Evolutionary conservation across 1,140 invertebrate species (phyloP).

Genomic region (Microplitis mediator): DNA sequence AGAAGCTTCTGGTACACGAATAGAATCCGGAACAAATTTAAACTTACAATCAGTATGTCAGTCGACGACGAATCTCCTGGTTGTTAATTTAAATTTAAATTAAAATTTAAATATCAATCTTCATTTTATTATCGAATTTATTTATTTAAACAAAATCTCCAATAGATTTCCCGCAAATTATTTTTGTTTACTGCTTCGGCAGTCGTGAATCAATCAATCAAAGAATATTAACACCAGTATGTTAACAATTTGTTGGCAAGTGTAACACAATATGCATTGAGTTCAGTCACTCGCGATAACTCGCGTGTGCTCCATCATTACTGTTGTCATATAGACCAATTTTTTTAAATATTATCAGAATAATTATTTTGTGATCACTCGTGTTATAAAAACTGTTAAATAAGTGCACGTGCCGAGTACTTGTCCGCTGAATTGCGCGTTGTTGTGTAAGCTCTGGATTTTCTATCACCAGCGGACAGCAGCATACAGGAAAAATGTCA

Average conservation of each 20-base stretch:
- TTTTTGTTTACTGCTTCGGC: too few relatives aligned
- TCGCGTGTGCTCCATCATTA: neutral
- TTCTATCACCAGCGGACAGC: too few relatives aligned
- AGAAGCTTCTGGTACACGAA: neutral
- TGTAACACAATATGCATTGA: neutral
- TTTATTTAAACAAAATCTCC: too few relatives aligned
- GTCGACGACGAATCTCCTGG: neutral
- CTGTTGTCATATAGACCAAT: too few relatives aligned
- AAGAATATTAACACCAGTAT: neutral
- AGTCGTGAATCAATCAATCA: neutral
- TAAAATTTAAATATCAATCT: too few relatives aligned
- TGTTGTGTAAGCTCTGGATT: neutral
- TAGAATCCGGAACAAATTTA: neutral
- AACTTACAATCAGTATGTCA: neutral
- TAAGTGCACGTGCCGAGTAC: too few relatives aligned
- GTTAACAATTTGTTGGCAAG: neutral
- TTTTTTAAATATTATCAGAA: too few relatives aligned
- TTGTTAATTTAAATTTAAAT: neutral
- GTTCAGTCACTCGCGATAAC: neutral
- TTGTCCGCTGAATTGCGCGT: neutral
- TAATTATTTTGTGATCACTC: too few relatives aligned
- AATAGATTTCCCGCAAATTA: too few relatives aligned
- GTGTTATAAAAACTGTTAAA: too few relatives aligned
- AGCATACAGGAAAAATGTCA: conserved; percentile 44
- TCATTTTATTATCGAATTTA: too few relatives aligned